phyloP scores from a whole-genome alignment of 1,140 invertebrate species.

The Protaetia brevitarsis region DNA sequence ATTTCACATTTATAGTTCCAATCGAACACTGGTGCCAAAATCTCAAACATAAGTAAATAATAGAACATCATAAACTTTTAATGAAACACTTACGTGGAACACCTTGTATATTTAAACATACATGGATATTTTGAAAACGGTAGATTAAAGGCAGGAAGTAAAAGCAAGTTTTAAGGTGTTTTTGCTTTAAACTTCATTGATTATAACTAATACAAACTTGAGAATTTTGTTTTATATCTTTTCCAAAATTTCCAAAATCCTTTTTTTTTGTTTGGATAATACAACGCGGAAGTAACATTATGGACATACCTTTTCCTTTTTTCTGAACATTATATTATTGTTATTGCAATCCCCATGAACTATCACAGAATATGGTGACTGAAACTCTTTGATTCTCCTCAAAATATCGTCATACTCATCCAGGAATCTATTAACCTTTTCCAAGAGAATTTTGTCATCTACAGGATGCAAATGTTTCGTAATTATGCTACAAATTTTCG shows the following conservation, averaged over 20 bases:
- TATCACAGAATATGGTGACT: constrained; percentile 53
- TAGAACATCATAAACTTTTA: too few relatives aligned
- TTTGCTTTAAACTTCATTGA: constrained; percentile 43
- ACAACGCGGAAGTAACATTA: too few relatives aligned
- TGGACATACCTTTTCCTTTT: constrained; percentile 35
- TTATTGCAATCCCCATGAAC: constrained; percentile 56
- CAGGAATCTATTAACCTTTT: constrained; percentile 21
- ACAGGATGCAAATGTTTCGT: constrained; percentile 22
- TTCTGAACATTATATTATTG: constrained; percentile 56
- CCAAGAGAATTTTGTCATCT: constrained; percentile 16
- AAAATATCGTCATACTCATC: constrained; percentile 20
- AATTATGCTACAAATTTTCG: constrained; percentile 47
- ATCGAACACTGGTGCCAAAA: too few relatives aligned
- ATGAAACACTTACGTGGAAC: too few relatives aligned
- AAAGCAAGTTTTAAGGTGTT: not conserved
- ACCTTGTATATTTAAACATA: too few relatives aligned
- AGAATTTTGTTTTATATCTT: too few relatives aligned
- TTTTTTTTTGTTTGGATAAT: too few relatives aligned
- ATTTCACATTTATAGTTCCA: too few relatives aligned
- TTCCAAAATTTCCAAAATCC: too few relatives aligned
- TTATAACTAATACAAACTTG: constrained; percentile 49
- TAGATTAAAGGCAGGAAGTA: too few relatives aligned
- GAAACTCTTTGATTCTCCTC: constrained; percentile 25
- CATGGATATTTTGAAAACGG: too few relatives aligned
- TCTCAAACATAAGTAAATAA: too few relatives aligned